A percentile compares a stretch with the other conserved stretches of the same genome.
These are phyloP conservation scores for Graphium colonna DNA, from an alignment of 2,888 invertebrate genomes.

Conservation along the genomic window DNA sequence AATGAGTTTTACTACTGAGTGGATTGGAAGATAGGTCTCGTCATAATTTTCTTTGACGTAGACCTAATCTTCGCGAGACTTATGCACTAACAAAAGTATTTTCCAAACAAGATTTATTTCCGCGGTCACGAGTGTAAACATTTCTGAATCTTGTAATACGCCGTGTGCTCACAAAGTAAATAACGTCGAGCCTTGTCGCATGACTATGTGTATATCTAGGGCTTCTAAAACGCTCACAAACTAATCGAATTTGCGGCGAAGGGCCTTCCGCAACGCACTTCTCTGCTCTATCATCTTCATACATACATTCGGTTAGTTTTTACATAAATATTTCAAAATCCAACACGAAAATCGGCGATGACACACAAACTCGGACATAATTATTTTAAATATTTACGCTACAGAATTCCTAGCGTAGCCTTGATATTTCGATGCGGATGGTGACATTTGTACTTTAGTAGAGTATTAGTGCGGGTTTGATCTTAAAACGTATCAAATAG, in stretches of 20 bases:
- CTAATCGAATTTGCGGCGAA: constrained; percentile 41
- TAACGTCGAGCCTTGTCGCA: not conserved
- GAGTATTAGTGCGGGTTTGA: not conserved
- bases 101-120: not conserved
- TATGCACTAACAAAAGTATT: too few relatives aligned
- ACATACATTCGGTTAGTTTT: not conserved
- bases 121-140: not conserved
- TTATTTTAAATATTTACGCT: constrained; percentile 21
- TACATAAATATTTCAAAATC: too few relatives aligned
- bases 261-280: constrained; percentile 8
- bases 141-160: not conserved
- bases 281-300: not conserved
- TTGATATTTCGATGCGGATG: constrained; percentile 11
- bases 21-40: too few relatives aligned
- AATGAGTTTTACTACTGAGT: too few relatives aligned
- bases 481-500: not conserved
- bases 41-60: too few relatives aligned
- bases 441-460: constrained; percentile 7
- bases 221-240: constrained; percentile 37
- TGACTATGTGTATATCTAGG: constrained; percentile 28
- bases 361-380: constrained; percentile 8
- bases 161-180: not conserved
- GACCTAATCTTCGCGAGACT: too few relatives aligned
- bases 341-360: not conserved
- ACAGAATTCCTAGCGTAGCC: constrained; percentile 2